phyloP scores from a whole-genome alignment of 2,797 vertebrate genomes.

The Protosalanx chinensis region DNA sequence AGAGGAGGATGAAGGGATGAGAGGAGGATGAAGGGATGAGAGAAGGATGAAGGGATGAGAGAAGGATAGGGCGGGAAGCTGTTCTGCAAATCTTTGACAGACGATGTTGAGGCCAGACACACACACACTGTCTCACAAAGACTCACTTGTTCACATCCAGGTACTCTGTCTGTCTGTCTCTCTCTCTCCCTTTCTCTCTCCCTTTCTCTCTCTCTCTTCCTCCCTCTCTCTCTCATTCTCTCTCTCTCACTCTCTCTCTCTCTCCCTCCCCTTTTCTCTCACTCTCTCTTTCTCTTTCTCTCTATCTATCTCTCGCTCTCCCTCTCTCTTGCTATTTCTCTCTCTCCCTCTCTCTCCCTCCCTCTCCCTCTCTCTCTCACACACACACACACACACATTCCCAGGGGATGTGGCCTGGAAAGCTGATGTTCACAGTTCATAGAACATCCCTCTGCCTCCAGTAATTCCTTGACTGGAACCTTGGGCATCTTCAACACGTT shows the following conservation, averaged over 20 bases:
- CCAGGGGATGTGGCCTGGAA: background rate
- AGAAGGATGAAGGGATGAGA: background rate
- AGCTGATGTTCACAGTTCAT: slow-evolving; percentile 3
- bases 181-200: no score
- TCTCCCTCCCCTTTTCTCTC: no score
- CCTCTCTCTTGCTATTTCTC: background rate
- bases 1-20: background rate
- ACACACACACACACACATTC: slow-evolving; percentile 1
- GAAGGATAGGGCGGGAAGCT: background rate
- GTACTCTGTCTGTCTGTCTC: no score
- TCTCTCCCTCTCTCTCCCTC: background rate
- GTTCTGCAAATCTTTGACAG: slow-evolving; percentile 1
- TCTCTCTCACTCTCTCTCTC: no score
- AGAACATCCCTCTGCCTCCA: background rate
- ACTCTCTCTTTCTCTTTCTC: background rate
- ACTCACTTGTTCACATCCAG: no score
- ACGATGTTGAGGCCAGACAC: background rate
- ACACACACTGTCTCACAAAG: background rate
- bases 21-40: background rate
- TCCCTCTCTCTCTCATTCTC: no score
- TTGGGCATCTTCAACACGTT: background rate
- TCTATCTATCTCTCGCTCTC: background rate
- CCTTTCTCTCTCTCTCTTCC: no score
- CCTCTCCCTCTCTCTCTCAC: background rate
- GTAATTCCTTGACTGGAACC: background rate